phyloP scores from a whole-genome alignment of 2,113 vertebrate species.

The Pteronura brasiliensis region DNA sequence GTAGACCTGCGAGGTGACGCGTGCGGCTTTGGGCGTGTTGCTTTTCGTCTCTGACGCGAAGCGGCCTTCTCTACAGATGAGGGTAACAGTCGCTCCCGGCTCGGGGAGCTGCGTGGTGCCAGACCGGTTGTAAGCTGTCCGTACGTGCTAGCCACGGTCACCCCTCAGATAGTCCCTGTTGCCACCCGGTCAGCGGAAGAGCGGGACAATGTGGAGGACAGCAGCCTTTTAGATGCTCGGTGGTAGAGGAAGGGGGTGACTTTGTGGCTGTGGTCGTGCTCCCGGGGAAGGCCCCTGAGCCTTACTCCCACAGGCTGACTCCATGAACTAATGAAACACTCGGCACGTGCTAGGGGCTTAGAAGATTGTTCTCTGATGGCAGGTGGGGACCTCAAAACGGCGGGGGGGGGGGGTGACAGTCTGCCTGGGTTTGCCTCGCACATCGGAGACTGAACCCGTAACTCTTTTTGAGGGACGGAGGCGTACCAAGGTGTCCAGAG shows the following conservation, averaged over 20 bases:
- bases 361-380: background rate
- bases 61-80: background rate
- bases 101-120: accelerated
- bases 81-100: too few species aligned
- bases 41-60: background rate
- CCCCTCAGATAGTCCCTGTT: accelerated
- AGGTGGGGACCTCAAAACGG: background rate
- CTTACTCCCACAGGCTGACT: background rate
- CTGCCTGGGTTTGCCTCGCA: background rate
- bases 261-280: accelerated
- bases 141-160: accelerated
- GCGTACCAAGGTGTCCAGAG: background rate
- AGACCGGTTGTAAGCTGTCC: accelerated
- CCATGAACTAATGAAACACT: accelerated
- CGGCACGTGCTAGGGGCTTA: background rate
- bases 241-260: background rate
- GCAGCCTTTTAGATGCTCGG: background rate
- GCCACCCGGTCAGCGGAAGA: background rate
- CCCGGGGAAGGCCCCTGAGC: accelerated
- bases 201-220: accelerated
- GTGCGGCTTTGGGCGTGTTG: background rate
- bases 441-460: background rate
- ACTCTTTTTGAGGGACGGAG: background rate
- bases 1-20: accelerated
- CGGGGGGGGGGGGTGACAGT: background rate